Base-by-base conservation (phyloP, 2,888 invertebrate genomes). In the Hydraecia micacea region DNA sequence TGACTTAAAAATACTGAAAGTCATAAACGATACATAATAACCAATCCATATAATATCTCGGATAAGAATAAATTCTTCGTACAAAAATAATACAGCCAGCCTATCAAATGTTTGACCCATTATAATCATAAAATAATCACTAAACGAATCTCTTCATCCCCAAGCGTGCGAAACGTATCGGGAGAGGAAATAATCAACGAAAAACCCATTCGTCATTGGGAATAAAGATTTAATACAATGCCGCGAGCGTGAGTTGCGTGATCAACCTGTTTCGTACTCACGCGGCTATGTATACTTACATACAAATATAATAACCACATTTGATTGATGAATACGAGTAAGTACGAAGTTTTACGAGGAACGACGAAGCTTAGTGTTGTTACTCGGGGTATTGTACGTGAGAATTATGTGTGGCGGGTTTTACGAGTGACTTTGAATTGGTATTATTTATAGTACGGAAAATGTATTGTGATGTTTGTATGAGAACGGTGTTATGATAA, bases 281-380 rank as follows among this genome's bases (percentile, higher is more conserved):
- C 78, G 55, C 84, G 75, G 73, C 84, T 81, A 82, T 88, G 89
- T 87, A 79, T 36, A 83, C 88, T 80, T 83, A 75, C 49, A 60
- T 39, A 91, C 91, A 91, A 91, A 88, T 93, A 91, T 92, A 92
- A 94, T 93, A 93, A 93, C 91, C 86, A 86, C 85, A 83, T 84
- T 90, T 94, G 94, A 94, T 94, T 94, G 94, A 94, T 94, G 94
- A 94, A 92, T 88, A 90, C 87, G 85, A 86, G 86, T 86, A 86
- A 87, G 87, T 84, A 86, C 86, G 85, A 81, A 88, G 89, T 88
- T 88, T 88, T 80, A 84, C 88, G 88, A 87, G 85, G 74, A 65
- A 82, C 80, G 72, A 69, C 78, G 79, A 81, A 86, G 84, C 86
- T 87, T 77, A 80, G 73, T 60, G 75, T 72, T 79, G 79, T 88